phyloP scores from a whole-genome alignment of 2,797 vertebrate genomes.

The Pipistrellus nathusii region DNA sequence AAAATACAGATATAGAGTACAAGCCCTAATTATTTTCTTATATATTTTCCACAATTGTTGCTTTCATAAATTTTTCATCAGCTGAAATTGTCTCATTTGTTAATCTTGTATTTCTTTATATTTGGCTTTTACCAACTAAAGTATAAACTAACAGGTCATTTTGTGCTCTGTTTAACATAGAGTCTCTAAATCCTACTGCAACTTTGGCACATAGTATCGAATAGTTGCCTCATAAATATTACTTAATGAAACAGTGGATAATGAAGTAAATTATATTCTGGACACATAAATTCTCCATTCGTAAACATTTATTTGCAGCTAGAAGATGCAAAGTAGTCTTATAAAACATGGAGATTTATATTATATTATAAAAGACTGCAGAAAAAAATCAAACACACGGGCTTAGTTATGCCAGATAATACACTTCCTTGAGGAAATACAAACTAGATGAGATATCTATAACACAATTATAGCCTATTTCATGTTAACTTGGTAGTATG shows the following conservation, averaged over 20 bases:
- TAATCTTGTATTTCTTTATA: neutral
- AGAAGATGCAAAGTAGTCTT: neutral
- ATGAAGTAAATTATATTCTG: neutral
- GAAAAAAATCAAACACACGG: neutral
- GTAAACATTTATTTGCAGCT: neutral
- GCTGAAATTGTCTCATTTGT: neutral
- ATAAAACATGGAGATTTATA: neutral
- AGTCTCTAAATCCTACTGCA: neutral
- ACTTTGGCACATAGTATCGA: neutral
- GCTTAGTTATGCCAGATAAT: neutral
- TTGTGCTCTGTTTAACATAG: neutral
- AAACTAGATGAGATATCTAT: neutral
- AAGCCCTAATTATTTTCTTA: neutral
- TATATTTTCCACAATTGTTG: neutral
- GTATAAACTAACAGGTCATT: neutral
- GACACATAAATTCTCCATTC: neutral
- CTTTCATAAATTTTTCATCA: constrained; percentile 9
- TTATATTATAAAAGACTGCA: neutral
- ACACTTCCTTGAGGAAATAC: neutral
- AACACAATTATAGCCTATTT: neutral
- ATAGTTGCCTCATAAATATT: neutral
- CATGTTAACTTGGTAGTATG: neutral
- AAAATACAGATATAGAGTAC: neutral
- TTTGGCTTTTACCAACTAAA: neutral
- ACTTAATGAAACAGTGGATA: neutral